Percentiles rank a stretch among this genome's conserved stretches.
These are phyloP conservation scores for Pycnonotus jocosus DNA, from an alignment of 2,113 vertebrate species.

Conservation along the genomic window DNA sequence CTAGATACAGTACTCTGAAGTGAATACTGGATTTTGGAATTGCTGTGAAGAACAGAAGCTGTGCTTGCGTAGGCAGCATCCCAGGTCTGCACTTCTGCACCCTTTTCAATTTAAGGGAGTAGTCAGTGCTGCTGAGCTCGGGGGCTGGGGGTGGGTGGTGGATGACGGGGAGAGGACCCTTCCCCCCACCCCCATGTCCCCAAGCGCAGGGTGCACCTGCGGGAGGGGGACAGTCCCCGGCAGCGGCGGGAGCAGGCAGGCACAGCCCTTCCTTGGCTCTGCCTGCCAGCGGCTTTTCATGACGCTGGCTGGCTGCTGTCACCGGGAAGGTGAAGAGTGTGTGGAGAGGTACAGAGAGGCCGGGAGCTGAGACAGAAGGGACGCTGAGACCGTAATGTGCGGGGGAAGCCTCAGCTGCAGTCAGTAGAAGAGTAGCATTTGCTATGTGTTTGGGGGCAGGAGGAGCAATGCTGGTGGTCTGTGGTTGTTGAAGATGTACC, in stretches of 20 bases:
- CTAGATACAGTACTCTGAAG: not conserved
- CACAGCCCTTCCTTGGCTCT: rapidly evolving
- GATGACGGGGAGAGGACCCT: rapidly evolving
- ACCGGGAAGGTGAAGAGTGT: rapidly evolving
- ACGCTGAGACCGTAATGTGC: rapidly evolving
- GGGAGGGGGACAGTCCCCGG: not conserved
- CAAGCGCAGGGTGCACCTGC: rapidly evolving
- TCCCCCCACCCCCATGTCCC: rapidly evolving
- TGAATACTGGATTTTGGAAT: not conserved
- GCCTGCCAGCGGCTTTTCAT: rapidly evolving
- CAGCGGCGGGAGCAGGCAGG: not conserved
- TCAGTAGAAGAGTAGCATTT: not conserved
- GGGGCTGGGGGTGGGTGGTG: rapidly evolving
- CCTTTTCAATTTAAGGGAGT: not conserved
- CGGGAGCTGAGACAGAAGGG: rapidly evolving
- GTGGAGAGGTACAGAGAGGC: rapidly evolving
- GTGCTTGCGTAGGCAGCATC: not conserved
- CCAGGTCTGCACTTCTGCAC: rapidly evolving
- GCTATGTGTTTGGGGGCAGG: rapidly evolving
- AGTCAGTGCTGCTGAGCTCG: too few species aligned
- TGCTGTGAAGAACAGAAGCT: not conserved
- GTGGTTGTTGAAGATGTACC: not conserved
- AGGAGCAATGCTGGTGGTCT: not conserved
- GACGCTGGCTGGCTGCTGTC: rapidly evolving
- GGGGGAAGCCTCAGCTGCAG: rapidly evolving